Evolutionary conservation across 37 sponge, comb jelly and placozoan genomes (phyloP), one percentile per base, ranked within the genome.

Genomic region (Chondrosia reniformis): DNA sequence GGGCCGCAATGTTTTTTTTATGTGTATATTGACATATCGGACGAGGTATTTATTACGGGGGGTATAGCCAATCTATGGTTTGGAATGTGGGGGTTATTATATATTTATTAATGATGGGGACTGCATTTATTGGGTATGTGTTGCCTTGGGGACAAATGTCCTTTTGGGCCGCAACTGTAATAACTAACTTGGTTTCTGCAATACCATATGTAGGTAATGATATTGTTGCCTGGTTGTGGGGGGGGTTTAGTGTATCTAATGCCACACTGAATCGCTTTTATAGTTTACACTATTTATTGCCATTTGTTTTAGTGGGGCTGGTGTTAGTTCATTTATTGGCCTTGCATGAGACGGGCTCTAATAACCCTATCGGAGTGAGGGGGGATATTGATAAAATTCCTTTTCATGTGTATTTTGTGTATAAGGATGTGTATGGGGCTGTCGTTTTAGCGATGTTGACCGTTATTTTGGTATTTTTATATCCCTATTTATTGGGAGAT

Each of bases 91-190:
- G 91, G 40, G 64, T 91, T 39, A n/a, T 86, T n/a, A 49, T 91
- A 46, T 91, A 83, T 77, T 45, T 91, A 73, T 67, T 91, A 83
- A 91, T 86, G 87, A 84, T 91, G 71, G 44, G 57, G 52, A 91
- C 91, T 28, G 76, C 91, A 44, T 91, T 91, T 83, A 77, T 91
- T 33, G 87, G 91, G 30, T 91, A 91, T 91, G 91, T 91, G 1
- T 72, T 89, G 27, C 89, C 89, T 40, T 89, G 85, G 45, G 87
- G 87, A 21, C 91, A 91, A 91, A 91, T 86, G 84, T 91, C 91
- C 37, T 91, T 91, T 86, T 91, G 91, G 46, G 91, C 84, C 27
- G 91, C 84, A 0, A 84, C 84, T 22, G 92, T 91, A 44, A 91
- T 91, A 49, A 91, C 91, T 40, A 84, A 86, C 78, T 78, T 91